Evolutionary conservation across 1,140 invertebrate species (phyloP).

Genomic region (Drosophila nebulosa): DNA sequence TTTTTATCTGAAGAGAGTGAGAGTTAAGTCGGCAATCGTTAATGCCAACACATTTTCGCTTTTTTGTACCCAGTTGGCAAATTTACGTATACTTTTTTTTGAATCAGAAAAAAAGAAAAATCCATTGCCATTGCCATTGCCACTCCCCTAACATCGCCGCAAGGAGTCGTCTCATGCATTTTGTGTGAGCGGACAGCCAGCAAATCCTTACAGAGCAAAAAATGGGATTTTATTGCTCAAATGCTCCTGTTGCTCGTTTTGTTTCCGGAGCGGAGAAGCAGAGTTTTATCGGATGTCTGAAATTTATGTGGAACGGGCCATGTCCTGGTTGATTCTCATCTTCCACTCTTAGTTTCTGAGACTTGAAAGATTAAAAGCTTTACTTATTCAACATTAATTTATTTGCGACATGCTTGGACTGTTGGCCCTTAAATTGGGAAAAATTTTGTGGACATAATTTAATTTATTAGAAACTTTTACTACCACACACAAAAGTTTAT

Average conservation of each 20-base stretch:
- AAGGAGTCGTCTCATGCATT: neutral
- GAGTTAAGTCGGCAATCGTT: slow-evolving; percentile 47
- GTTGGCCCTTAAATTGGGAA: slow-evolving; percentile 14
- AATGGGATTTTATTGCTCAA: slow-evolving; percentile 55
- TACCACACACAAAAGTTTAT: slow-evolving; percentile 14
- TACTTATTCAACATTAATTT: slow-evolving; percentile 56
- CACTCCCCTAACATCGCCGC: neutral
- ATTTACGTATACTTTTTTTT: slow-evolving; percentile 48
- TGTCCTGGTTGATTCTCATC: slow-evolving; percentile 15
- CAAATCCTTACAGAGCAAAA: slow-evolving; percentile 40
- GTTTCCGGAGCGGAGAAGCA: slow-evolving; percentile 30
- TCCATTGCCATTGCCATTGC: neutral
- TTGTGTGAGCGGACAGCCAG: slow-evolving; percentile 2
- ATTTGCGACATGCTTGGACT: slow-evolving; percentile 13
- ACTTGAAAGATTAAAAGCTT: slow-evolving; percentile 51
- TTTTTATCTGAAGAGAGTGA: slow-evolving; percentile 26
- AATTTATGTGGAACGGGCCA: slow-evolving; percentile 57
- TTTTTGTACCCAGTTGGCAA: slow-evolving; percentile 53
- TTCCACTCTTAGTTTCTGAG: neutral
- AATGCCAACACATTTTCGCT: slow-evolving; percentile 63
- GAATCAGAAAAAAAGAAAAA: neutral
- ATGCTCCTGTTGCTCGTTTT: slow-evolving; percentile 47
- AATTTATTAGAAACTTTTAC: slow-evolving; percentile 55
- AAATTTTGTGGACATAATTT: slow-evolving; percentile 43
- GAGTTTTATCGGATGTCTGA: slow-evolving; percentile 57